Base-by-base conservation (phyloP, 2,797 vertebrate genomes). In the Miichthys miiuy region DNA sequence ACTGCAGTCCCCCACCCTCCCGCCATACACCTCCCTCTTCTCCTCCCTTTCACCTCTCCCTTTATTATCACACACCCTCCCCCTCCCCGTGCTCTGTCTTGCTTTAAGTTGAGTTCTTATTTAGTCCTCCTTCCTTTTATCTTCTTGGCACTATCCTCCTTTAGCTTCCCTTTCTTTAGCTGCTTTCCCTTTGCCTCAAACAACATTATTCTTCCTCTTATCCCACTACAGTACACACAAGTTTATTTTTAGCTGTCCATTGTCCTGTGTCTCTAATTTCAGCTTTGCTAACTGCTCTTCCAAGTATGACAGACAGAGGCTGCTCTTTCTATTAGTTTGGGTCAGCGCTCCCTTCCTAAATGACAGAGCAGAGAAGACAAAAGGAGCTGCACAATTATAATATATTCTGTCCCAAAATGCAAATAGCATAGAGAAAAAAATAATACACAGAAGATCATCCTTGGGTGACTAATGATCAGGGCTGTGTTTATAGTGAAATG, bases 271-370 rank as follows among this genome's bases (percentile, higher is more conserved):
- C 67, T 72, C 62, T 66, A 25, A 81, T 89, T 87, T 55, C 62
- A 77, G 65, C 46, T 73, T 66, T 77, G 42, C 86, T 82, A 81
- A 81, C 85, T 93, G 92, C 86, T 93, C 82, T 95, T 89, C 93
- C 90, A 85, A 75, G 64, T 79, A 63, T 94, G 91, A 90, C 94
- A 94, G 94, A 94, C 90, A 94, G 94, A 93, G 92, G 93, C 91
- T 93, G 93, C 93, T 94, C 93, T 95, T 94, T 93, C 91, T 92
- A 75, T 94, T 92, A 86, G 91, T 91, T 92, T 92, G 93, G 91
- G 87, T 94, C 90, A 88, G 60, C 42, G 84, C 82, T 87, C 80
- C 77, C 63, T 71, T 86, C 79, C 58, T 61, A 68, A 70, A 79
- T 72, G 77, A 82, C 81, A 70, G 73, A 79, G 63, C 69, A 75